phyloP scores from a whole-genome alignment of 2,888 invertebrate species.

The Torymus auratus region DNA sequence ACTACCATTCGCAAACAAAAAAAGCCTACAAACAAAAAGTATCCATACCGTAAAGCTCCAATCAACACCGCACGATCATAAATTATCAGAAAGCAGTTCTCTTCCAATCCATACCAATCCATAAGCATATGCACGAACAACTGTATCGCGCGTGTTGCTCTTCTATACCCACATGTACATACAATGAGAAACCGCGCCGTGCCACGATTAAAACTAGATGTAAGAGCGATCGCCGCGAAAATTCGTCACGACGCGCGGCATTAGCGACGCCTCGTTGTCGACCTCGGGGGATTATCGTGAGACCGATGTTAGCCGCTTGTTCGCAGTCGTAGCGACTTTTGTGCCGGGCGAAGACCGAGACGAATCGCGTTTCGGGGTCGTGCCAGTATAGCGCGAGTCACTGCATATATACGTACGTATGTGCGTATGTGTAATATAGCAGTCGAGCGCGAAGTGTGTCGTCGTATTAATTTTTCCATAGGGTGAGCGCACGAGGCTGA shows the following conservation, averaged over 20 bases:
- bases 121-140: too few species aligned
- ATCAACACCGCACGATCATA: too few species aligned
- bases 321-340: slow-evolving; percentile 69
- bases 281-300: slow-evolving; percentile 71
- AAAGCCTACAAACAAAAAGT: too few species aligned
- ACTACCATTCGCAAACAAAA: too few species aligned
- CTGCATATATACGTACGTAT: slow-evolving; percentile 9
- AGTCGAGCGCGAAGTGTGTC: slow-evolving; percentile 1
- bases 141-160: too few species aligned
- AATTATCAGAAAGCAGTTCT: too few species aligned
- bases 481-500: background rate
- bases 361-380: slow-evolving; percentile 69
- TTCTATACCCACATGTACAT: background rate
- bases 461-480: background rate
- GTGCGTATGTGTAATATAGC: background rate
- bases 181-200: background rate
- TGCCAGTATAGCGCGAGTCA: slow-evolving; percentile 24
- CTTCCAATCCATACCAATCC: too few species aligned
- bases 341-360: slow-evolving; percentile 67
- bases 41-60: too few species aligned
- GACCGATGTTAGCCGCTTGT: slow-evolving; percentile 72
- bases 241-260: slow-evolving; percentile 37
- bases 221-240: slow-evolving; percentile 33
- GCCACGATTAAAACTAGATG: slow-evolving; percentile 37
- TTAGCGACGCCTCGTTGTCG: slow-evolving; percentile 66